Evolutionary conservation across 2,888 invertebrate species (phyloP).

Genomic region (Macrosoma leucophasiata): DNA sequence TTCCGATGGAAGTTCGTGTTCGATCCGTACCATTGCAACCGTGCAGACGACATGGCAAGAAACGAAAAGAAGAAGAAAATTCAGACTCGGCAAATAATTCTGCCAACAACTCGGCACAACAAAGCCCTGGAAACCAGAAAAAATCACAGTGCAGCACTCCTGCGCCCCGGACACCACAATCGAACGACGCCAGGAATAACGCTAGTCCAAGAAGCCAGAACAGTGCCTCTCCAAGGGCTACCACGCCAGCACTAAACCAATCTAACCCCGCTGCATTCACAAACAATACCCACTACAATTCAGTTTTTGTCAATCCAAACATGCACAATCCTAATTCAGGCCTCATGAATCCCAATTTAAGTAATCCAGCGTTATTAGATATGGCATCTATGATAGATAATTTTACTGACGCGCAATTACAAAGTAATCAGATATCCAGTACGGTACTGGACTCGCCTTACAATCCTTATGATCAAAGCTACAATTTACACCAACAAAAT

Average conservation of each 20-base stretch:
- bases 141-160: slow-evolving; percentile 50
- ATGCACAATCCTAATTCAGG: slow-evolving; percentile 58
- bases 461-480: slow-evolving; percentile 77
- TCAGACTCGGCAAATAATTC: slow-evolving; percentile 51
- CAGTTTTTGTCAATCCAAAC: slow-evolving; percentile 65
- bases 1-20: slow-evolving; percentile 90
- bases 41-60: slow-evolving; percentile 86
- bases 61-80: slow-evolving; percentile 83
- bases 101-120: slow-evolving; percentile 42
- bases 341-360: slow-evolving; percentile 64
- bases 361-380: slow-evolving; percentile 78
- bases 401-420: slow-evolving; percentile 85
- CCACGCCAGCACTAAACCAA: slow-evolving; percentile 59
- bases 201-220: slow-evolving; percentile 69
- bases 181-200: slow-evolving; percentile 51
- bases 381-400: slow-evolving; percentile 87
- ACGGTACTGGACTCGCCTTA: slow-evolving; percentile 85
- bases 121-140: slow-evolving; percentile 60
- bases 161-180: slow-evolving; percentile 61
- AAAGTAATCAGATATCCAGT: slow-evolving; percentile 90
- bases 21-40: slow-evolving; percentile 90
- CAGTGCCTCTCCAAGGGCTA: slow-evolving; percentile 74
- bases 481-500: slow-evolving; percentile 80
- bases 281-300: slow-evolving; percentile 58
- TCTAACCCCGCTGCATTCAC: slow-evolving; percentile 50